Evolutionary conservation across 2,113 vertebrate species (phyloP).

Genomic region (Oreochromis niloticus): DNA sequence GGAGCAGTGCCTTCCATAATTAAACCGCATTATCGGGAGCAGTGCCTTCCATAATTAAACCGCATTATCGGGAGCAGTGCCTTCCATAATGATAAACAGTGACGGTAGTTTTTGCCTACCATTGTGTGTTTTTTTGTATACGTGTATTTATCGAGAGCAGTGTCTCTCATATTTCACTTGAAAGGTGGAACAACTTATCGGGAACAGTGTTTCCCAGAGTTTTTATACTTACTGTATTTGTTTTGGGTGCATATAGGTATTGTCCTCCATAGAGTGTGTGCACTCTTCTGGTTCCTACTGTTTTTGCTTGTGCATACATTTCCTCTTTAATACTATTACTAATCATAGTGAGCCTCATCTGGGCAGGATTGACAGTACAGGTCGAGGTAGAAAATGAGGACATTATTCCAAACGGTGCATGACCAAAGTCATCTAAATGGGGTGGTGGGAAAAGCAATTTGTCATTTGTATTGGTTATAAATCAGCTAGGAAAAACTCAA

Average conservation of each 20-base stretch:
- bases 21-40: constrained; percentile 92
- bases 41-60: constrained; percentile 95
- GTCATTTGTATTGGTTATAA: not conserved
- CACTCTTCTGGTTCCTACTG: not conserved
- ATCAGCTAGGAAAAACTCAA: not conserved
- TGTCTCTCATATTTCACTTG: constrained; percentile 94
- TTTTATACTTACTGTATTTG: constrained; percentile 75
- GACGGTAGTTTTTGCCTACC: constrained; percentile 99
- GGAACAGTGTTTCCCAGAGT: constrained; percentile 99
- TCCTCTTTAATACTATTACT: not conserved
- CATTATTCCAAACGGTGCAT: not conserved
- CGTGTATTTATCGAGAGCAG: constrained; percentile 92
- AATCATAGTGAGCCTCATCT: not conserved
- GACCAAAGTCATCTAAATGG: not conserved
- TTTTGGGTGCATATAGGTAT: not conserved
- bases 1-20: constrained; percentile 98
- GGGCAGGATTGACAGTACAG: not conserved
- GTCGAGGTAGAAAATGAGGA: not conserved
- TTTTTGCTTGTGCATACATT: not conserved
- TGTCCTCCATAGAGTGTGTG: not conserved
- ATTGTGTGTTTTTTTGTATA: constrained; percentile 49
- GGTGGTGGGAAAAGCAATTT: not conserved
- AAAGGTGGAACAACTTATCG: constrained; percentile 94
- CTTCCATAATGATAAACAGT: constrained; percentile 91
- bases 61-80: constrained; percentile 97